These are phyloP conservation scores for Andricus curvator DNA, from an alignment of 2,888 invertebrate genomes.

Conservation along the genomic window DNA sequence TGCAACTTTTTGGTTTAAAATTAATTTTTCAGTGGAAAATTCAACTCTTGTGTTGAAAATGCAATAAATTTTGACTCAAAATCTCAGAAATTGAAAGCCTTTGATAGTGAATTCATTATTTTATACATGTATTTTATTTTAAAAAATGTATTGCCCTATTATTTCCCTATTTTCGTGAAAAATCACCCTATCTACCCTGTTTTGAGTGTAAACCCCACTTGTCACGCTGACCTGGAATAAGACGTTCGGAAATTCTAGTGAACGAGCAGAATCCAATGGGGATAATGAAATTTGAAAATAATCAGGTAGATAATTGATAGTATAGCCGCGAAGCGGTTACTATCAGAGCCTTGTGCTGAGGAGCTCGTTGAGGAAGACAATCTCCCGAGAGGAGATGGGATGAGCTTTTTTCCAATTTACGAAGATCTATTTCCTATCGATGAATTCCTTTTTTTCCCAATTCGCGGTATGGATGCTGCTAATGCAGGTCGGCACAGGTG, in stretches of 20 bases:
- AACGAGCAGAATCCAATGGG: conserved; percentile 54
- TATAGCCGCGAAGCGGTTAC: conserved; percentile 69
- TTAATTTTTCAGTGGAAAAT: no score
- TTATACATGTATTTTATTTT: no score
- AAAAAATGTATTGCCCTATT: no score
- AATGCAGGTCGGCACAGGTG: conserved; percentile 57
- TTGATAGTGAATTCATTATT: no score
- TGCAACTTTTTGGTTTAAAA: no score
- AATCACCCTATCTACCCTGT: no score
- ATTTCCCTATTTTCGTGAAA: no score
- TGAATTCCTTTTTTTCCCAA: conserved; percentile 56
- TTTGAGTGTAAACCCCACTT: no score
- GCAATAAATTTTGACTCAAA: no score
- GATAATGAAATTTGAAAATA: conserved; percentile 77
- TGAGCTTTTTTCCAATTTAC: conserved; percentile 62
- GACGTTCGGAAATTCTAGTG: background rate
- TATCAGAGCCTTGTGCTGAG: conserved; percentile 51
- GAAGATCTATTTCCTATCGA: conserved; percentile 77
- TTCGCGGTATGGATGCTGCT: conserved; percentile 50
- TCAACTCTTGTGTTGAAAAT: no score
- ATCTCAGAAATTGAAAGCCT: no score
- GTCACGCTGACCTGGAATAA: background rate
- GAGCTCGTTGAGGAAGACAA: conserved; percentile 71
- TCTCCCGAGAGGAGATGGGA: conserved; percentile 78
- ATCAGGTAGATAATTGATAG: conserved; percentile 72